A percentile compares a stretch with the other conserved stretches of the same genome.
phyloP scores from a whole-genome alignment of 2,113 vertebrate genomes.

The Sinocyclocheilus maitianheensis region DNA sequence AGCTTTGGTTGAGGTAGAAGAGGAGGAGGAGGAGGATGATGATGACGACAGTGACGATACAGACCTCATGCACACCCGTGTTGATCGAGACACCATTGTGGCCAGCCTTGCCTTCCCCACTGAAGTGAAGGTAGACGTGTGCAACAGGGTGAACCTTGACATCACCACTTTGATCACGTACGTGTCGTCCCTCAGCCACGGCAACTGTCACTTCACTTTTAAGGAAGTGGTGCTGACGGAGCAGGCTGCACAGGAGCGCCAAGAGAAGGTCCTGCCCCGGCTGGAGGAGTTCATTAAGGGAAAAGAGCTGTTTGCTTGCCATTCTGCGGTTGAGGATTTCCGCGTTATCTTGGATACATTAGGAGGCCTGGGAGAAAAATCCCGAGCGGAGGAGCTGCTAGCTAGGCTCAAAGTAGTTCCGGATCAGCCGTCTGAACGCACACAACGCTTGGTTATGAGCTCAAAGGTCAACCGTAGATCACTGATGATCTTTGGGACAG shows the following conservation, averaged over 20 bases:
- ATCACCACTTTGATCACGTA: conserved; percentile 95
- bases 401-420: conserved; percentile 82
- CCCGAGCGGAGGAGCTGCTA: conserved; percentile 81
- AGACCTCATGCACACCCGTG: conserved; percentile 75
- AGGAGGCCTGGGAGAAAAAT: conserved; percentile 87
- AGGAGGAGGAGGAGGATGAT: conserved; percentile 45
- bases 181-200: conserved; percentile 91
- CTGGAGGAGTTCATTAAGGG: conserved; percentile 88
- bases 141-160: conserved; percentile 89
- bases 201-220: conserved; percentile 87
- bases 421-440: conserved; percentile 86
- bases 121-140: conserved; percentile 83
- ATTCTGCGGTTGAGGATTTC: conserved; percentile 91
- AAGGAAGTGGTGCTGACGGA: conserved; percentile 91
- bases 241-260: conserved; percentile 90
- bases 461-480: conserved; percentile 92
- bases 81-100: conserved; percentile 83
- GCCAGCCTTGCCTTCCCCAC: conserved; percentile 87
- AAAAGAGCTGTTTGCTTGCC: conserved; percentile 91
- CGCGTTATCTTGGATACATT: conserved; percentile 88
- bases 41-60: conserved; percentile 71
- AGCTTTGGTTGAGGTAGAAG: conserved; percentile 38
- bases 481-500: conserved; percentile 91
- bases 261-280: conserved; percentile 82
- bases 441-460: conserved; percentile 81